phyloP scores from a whole-genome alignment of 2,888 invertebrate genomes.

The Sphaerolaimus hirsutus region DNA sequence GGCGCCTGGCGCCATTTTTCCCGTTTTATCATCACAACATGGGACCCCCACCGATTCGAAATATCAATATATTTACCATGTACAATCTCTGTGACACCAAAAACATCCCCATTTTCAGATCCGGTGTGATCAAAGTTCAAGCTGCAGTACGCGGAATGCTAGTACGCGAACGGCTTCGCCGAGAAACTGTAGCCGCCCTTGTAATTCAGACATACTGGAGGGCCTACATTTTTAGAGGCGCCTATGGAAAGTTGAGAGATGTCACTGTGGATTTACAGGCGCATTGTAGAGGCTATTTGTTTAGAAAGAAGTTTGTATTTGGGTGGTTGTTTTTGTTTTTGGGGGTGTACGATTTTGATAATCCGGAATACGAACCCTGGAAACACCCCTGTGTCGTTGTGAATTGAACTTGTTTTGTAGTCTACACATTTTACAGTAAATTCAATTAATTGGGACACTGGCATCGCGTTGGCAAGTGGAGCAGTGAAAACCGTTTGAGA shows the following conservation, averaged over 20 bases:
- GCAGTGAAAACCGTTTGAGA: too few relatives aligned
- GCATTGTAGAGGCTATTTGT: slow-evolving; percentile 41
- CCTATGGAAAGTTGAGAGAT: slow-evolving; percentile 40
- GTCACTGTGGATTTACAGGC: slow-evolving; percentile 40
- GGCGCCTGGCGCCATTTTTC: too few relatives aligned
- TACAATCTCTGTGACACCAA: too few relatives aligned
- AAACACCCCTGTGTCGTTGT: too few relatives aligned
- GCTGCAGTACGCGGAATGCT: slow-evolving; percentile 43
- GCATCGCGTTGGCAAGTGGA: not conserved
- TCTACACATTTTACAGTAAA: too few relatives aligned
- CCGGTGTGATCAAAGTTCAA: slow-evolving; percentile 27
- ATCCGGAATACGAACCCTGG: too few relatives aligned
- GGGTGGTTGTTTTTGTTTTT: not conserved
- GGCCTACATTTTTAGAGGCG: slow-evolving; percentile 41
- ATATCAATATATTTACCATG: too few relatives aligned
- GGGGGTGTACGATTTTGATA: too few relatives aligned
- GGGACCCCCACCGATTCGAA: too few relatives aligned
- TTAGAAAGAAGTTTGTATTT: slow-evolving; percentile 32
- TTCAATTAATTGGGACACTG: not conserved
- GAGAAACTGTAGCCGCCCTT: slow-evolving; percentile 29
- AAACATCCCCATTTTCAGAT: too few relatives aligned
- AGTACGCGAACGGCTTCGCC: slow-evolving; percentile 33
- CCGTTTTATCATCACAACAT: too few relatives aligned
- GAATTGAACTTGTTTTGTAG: too few relatives aligned
- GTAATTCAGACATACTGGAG: slow-evolving; percentile 58